phyloP scores from a whole-genome alignment of 2,797 vertebrate species.

The Argya squamiceps region DNA sequence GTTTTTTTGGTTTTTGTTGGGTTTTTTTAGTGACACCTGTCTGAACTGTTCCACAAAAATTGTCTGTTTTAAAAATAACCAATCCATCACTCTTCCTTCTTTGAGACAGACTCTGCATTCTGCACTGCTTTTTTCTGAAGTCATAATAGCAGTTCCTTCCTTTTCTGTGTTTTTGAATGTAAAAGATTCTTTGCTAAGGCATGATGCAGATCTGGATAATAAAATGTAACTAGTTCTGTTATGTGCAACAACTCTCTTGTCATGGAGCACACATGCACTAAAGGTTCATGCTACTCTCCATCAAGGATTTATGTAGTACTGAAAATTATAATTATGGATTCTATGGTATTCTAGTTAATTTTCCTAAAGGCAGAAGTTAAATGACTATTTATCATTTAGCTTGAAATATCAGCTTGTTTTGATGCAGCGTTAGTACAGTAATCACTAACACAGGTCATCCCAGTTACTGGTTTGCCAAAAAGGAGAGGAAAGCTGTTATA shows the following conservation, averaged over 20 bases:
- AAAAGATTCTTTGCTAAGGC: neutral
- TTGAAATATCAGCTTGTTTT: neutral
- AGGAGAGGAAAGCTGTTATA: neutral
- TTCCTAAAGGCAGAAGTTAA: neutral
- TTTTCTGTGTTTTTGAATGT: neutral
- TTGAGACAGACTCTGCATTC: neutral
- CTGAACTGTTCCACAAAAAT: neutral
- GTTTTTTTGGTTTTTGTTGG: fast-evolving
- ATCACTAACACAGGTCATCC: neutral
- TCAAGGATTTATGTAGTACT: neutral
- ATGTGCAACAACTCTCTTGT: neutral
- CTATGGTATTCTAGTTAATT: neutral
- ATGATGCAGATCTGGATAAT: neutral
- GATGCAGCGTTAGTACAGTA: neutral
- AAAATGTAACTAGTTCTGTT: neutral
- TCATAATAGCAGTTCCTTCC: neutral
- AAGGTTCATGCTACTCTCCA: neutral
- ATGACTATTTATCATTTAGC: neutral
- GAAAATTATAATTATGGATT: neutral
- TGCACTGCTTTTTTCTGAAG: neutral
- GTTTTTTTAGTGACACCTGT: neutral
- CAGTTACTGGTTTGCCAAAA: neutral
- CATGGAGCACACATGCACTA: fast-evolving
- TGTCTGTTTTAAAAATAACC: neutral
- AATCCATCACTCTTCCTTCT: neutral